Evolutionary conservation across 2,113 vertebrate species (phyloP).

Genomic region (Brachyhypopomus occidentalis): DNA sequence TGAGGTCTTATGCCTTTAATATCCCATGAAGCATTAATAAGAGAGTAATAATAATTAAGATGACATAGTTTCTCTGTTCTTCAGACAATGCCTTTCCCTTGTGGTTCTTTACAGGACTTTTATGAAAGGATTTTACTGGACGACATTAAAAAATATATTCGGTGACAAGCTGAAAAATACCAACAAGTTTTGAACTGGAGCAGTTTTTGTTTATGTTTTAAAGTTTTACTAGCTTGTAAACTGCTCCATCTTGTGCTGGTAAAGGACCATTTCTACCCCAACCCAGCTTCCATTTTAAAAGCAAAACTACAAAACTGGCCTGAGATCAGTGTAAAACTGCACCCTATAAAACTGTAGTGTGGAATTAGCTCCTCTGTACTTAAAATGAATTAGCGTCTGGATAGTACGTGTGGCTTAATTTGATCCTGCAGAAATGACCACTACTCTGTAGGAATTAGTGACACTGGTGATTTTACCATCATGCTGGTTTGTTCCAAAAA

Average conservation of each 20-base stretch:
- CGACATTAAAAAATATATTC: neutral
- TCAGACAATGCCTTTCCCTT: neutral
- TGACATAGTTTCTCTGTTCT: neutral
- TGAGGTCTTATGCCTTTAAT: no score
- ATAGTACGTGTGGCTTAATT: neutral
- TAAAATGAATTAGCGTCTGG: neutral
- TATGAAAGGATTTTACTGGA: neutral
- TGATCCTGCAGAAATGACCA: neutral
- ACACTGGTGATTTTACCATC: neutral
- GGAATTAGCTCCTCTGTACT: neutral
- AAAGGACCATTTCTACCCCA: neutral
- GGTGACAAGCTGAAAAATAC: neutral
- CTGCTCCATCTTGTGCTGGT: constrained; percentile 35
- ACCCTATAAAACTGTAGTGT: neutral
- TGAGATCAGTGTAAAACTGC: neutral
- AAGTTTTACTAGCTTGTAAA: neutral
- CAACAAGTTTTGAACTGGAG: neutral
- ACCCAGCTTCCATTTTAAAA: neutral
- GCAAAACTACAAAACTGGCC: neutral
- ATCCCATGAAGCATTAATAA: no score
- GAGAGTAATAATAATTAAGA: no score
- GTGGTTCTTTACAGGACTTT: neutral
- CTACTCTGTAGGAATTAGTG: neutral
- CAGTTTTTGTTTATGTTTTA: neutral
- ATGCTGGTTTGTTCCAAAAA: neutral